Percentiles rank a stretch among this genome's conserved stretches.
These are phyloP conservation scores for Drosophila malerkotliana DNA, from an alignment of 1,140 invertebrate genomes.

Conservation along the genomic window DNA sequence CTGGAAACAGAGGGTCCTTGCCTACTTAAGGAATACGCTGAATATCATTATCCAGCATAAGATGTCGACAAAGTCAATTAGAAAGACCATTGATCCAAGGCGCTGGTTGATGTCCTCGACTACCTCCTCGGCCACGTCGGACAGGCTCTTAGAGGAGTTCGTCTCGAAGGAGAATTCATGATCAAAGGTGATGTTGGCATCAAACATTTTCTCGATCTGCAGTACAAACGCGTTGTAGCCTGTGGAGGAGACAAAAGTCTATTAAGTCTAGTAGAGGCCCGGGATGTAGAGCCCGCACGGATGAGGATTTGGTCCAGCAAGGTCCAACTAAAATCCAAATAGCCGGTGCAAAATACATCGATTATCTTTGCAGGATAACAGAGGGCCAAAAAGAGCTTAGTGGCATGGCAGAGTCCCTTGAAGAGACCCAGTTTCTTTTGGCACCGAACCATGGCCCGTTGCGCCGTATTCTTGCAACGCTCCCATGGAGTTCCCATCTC, in stretches of 20 bases:
- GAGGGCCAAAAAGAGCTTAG: slow-evolving; percentile 86
- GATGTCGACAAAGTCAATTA: slow-evolving; percentile 51
- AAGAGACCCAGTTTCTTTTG: slow-evolving; percentile 85
- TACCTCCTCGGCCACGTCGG: slow-evolving; percentile 86
- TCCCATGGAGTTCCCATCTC: slow-evolving; percentile 88
- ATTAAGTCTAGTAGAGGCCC: not conserved
- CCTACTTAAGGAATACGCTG: slow-evolving; percentile 65
- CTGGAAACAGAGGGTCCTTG: not conserved
- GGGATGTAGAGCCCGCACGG: slow-evolving; percentile 12
- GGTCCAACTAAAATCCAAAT: slow-evolving; percentile 87
- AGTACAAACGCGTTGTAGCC: slow-evolving; percentile 68
- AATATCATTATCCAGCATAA: slow-evolving; percentile 56
- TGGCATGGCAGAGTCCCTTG: slow-evolving; percentile 86
- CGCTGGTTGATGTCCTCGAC: slow-evolving; percentile 85
- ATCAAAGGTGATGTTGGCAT: slow-evolving; percentile 87
- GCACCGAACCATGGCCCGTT: slow-evolving; percentile 87
- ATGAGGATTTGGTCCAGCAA: slow-evolving; percentile 85
- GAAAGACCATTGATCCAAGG: slow-evolving; percentile 83
- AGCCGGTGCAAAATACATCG: slow-evolving; percentile 87
- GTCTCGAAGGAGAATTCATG: slow-evolving; percentile 88
- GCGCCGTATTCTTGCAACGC: slow-evolving; percentile 86
- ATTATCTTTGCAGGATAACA: slow-evolving; percentile 89
- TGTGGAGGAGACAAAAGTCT: not conserved
- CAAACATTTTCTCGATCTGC: slow-evolving; percentile 88
- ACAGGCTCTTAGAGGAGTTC: slow-evolving; percentile 85